Base-by-base conservation (phyloP, 2,888 invertebrate species). In the Amblyteles armatorius region DNA sequence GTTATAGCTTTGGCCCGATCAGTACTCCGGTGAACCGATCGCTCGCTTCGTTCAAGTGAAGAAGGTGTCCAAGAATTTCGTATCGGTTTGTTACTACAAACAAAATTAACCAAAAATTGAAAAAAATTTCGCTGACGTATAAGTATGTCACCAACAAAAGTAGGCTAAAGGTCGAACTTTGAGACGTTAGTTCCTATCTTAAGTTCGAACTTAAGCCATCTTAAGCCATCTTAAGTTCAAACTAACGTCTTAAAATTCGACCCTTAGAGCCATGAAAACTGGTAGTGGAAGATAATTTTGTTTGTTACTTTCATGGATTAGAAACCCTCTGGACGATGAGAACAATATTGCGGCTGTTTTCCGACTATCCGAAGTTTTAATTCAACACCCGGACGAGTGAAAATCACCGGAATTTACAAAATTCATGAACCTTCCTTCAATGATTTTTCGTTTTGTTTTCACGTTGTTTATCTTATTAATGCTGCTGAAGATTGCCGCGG, bases 401-500 rank as follows among this genome's bases (percentile, higher is more conserved):
- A 63, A 16, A 5, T 26, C 13, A 1, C 16, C 29, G 19, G 6
- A 44, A 26, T 60, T 73, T 48, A 26, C 60, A 44, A 60, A 26
- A 67, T 11, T 26, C 29, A 63, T 26, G 19, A 48, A 60, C 26
- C 36, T 26, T 16, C 26, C 33, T 44, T 55, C 13, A 13, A 26
- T 16, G 13, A 55, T 40, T 68, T 19, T 50, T 26, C n/a, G 44
- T 74, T 22, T 44, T 72, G 40, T 73, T 73, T 79, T 76, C 55
- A 5, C 19, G 29, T 50, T 22, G n/a, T 60, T 82, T 48, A 50
- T 57, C 40, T 74, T 26, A 40, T 26, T 9, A 65, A 74, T 63
- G 80, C 63, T 72, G 36, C 33, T 82, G 55, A 68, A 68, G 67
- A 80, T 74, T 69, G 52, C 40, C 67, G 44, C 52, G 68, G 79